A percentile compares a stretch with the other conserved stretches of the same genome.
Evolutionary conservation across 1,140 invertebrate species (phyloP).

Genomic region (Orchesella cincta): DNA sequence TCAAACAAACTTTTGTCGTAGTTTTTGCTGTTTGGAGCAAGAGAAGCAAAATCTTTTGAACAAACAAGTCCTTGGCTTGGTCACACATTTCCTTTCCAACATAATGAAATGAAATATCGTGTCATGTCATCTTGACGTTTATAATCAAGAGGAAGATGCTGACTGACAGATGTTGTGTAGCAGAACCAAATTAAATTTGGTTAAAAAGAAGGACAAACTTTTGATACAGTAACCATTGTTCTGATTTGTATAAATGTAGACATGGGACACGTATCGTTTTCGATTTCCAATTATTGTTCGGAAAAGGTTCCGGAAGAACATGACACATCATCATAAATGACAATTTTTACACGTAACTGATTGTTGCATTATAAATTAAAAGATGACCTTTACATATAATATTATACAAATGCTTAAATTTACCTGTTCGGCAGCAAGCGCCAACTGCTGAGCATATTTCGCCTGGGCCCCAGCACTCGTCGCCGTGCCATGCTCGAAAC

Average conservation of each 20-base stretch:
- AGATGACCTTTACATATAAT: not conserved
- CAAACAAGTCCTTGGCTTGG: too few relatives aligned
- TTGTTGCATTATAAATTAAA: not conserved
- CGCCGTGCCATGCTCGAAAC: not conserved
- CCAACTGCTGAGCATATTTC: slow-evolving; percentile 19
- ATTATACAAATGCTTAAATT: not conserved
- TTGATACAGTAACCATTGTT: not conserved
- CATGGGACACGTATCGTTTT: not conserved
- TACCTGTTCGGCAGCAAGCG: slow-evolving; percentile 19
- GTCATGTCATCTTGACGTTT: too few relatives aligned
- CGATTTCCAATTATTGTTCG: not conserved
- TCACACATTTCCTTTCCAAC: too few relatives aligned
- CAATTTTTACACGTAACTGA: not conserved
- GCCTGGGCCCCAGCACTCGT: not conserved
- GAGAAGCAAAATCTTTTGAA: too few relatives aligned
- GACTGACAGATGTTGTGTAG: too few relatives aligned
- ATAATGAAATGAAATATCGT: too few relatives aligned
- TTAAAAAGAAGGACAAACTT: too few relatives aligned
- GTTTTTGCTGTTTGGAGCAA: too few relatives aligned
- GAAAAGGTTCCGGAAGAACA: not conserved
- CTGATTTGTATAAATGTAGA: not conserved
- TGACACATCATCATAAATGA: not conserved
- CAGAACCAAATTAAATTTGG: too few relatives aligned
- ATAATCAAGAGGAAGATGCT: too few relatives aligned
- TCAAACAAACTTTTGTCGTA: too few relatives aligned